These are phyloP conservation scores for Sebastes baramenuke DNA, from an alignment of 2,797 vertebrate species.

Conservation along the genomic window DNA sequence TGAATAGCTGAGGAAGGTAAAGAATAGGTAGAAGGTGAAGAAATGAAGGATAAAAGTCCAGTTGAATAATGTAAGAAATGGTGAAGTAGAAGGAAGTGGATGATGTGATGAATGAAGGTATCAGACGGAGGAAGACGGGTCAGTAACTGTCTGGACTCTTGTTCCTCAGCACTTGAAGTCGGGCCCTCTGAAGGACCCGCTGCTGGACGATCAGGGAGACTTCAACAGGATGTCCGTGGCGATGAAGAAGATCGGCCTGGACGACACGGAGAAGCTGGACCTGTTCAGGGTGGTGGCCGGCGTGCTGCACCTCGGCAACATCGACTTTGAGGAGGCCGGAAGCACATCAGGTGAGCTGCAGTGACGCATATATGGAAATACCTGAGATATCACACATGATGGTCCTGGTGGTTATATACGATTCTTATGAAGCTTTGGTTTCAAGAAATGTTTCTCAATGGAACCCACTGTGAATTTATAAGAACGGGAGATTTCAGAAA, in stretches of 20 bases:
- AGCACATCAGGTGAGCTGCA: conserved; percentile 90
- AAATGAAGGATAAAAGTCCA: not conserved
- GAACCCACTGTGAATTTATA: no score
- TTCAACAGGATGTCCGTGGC: conserved; percentile 94
- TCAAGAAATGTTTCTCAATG: no score
- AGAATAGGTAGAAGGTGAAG: not conserved
- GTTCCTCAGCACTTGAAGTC: conserved; percentile 87
- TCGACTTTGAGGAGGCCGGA: conserved; percentile 96
- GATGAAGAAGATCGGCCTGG: conserved; percentile 98
- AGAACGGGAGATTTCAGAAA: no score
- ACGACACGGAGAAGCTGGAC: conserved; percentile 93
- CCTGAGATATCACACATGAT: not conserved
- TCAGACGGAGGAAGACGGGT: no score
- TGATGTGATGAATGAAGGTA: not conserved
- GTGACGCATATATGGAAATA: no score
- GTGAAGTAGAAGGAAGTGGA: not conserved
- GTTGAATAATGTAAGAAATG: not conserved
- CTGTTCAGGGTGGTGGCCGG: conserved; percentile 96
- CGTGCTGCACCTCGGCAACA: conserved; percentile 95
- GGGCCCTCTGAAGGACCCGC: conserved; percentile 93
- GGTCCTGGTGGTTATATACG: no score
- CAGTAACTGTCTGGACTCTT: not conserved
- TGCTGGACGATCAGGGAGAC: conserved; percentile 94
- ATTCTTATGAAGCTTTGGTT: no score
- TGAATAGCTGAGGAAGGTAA: not conserved